phyloP scores from a whole-genome alignment of 2,113 vertebrate species.

The Macheiramphus alcinus region DNA sequence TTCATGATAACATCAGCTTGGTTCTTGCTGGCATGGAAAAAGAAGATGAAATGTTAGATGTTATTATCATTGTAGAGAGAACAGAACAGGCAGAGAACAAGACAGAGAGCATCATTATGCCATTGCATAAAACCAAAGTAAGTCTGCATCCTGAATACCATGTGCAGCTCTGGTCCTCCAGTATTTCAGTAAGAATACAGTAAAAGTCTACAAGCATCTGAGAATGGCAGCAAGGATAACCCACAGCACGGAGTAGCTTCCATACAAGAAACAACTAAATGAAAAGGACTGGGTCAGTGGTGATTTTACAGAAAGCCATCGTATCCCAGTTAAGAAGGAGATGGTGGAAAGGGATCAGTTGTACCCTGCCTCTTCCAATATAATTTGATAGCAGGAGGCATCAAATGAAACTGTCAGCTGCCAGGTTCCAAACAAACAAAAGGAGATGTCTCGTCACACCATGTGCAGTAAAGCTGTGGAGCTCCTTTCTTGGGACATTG shows the following conservation, averaged over 20 bases:
- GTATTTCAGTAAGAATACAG: neutral
- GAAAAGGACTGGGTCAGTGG: neutral
- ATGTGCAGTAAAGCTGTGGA: neutral
- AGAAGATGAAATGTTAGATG: neutral
- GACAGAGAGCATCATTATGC: neutral
- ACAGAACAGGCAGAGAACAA: neutral
- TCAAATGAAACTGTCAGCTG: neutral
- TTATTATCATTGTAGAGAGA: neutral
- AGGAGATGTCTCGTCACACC: neutral
- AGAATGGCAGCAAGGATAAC: neutral
- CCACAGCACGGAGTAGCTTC: neutral
- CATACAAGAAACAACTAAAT: neutral
- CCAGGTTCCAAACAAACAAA: constrained; percentile 5
- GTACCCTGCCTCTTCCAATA: neutral
- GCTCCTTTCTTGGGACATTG: neutral
- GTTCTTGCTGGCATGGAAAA: neutral
- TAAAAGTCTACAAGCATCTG: neutral
- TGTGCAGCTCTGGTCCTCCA: neutral
- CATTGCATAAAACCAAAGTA: neutral
- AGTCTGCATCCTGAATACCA: neutral
- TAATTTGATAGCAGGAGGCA: neutral
- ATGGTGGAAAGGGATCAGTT: neutral
- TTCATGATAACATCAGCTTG: neutral
- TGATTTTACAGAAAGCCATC: neutral
- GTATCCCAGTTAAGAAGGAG: neutral